These are phyloP conservation scores for Hipparchia sbordonii DNA, from an alignment of 2,888 invertebrate genomes.

Conservation along the genomic window DNA sequence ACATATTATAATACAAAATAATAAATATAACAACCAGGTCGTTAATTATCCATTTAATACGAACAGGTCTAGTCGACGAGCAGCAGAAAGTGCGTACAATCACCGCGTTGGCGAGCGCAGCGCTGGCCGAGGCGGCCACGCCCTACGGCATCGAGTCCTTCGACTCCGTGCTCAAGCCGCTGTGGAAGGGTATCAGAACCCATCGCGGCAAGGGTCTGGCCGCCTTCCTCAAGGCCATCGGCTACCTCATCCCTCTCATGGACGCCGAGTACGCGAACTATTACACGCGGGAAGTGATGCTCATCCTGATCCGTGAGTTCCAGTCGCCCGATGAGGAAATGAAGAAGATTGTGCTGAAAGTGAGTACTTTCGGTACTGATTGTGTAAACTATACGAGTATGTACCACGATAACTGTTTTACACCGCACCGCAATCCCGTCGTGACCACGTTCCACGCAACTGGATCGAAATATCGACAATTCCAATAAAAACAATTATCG, in stretches of 20 bases:
- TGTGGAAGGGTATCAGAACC: constrained; percentile 99
- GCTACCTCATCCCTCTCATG: constrained; percentile 99
- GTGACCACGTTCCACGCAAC: too few relatives aligned
- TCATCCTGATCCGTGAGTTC: constrained; percentile 98
- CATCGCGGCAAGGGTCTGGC: constrained; percentile 96
- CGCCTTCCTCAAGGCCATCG: constrained; percentile 99
- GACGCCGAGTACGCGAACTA: constrained; percentile 99
- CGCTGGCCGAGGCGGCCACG: constrained; percentile 99
- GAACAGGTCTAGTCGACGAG: constrained; percentile 94
- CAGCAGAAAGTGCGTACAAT: constrained; percentile 99
- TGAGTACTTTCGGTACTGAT: constrained; percentile 49
- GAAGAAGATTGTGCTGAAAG: constrained; percentile 99
- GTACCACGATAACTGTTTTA: too few relatives aligned
- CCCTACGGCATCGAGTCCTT: constrained; percentile 99
- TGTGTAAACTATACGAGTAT: too few relatives aligned
- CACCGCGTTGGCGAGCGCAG: constrained; percentile 98
- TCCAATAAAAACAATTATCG: too few relatives aligned
- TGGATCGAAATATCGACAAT: too few relatives aligned
- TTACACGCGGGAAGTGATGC: constrained; percentile 99
- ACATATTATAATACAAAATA: too few relatives aligned
- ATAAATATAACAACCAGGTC: not conserved
- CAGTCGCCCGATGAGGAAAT: constrained; percentile 99
- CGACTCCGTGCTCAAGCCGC: constrained; percentile 98
- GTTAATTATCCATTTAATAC: not conserved
- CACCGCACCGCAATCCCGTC: too few relatives aligned